phyloP scores from a whole-genome alignment of 2,113 vertebrate species.

The Glaucidium brasilianum region DNA sequence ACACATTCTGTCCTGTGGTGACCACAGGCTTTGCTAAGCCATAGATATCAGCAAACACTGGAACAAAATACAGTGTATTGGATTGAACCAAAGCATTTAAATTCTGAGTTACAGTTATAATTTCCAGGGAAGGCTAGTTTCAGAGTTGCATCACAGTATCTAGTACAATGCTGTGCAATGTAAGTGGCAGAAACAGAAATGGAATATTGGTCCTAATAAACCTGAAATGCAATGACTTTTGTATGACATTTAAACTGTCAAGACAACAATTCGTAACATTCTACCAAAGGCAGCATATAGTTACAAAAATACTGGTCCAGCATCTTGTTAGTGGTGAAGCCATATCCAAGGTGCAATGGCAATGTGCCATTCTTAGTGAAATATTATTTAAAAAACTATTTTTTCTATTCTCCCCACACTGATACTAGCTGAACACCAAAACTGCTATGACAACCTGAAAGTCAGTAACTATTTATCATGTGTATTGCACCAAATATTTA shows the following conservation, averaged over 20 bases:
- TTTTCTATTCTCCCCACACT: slow-evolving; percentile 4
- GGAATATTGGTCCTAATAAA: slow-evolving; percentile 51
- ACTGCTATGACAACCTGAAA: slow-evolving; percentile 16
- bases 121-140: slow-evolving; percentile 47
- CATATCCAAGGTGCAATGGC: slow-evolving; percentile 66
- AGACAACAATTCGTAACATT: slow-evolving; percentile 53
- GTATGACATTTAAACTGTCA: slow-evolving; percentile 47
- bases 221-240: neutral
- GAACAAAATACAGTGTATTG: slow-evolving; percentile 61
- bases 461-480: neutral
- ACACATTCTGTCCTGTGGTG: slow-evolving; percentile 50
- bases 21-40: slow-evolving; percentile 56
- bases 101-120: slow-evolving; percentile 42
- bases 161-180: slow-evolving; percentile 47
- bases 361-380: slow-evolving; percentile 44
- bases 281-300: slow-evolving; percentile 39
- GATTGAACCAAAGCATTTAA: slow-evolving; percentile 54
- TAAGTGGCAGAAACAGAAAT: slow-evolving; percentile 45
- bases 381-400: slow-evolving; percentile 58
- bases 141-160: slow-evolving; percentile 30
- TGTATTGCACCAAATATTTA: neutral
- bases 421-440: slow-evolving; percentile 19
- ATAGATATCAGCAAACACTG: slow-evolving; percentile 58
- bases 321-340: slow-evolving; percentile 66
- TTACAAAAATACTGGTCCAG: slow-evolving; percentile 51